Percentiles rank a stretch among this genome's conserved stretches.
Conservation (phyloP, 2,113 vertebrate genomes). For the Triplophysa dalaica region DNA sequence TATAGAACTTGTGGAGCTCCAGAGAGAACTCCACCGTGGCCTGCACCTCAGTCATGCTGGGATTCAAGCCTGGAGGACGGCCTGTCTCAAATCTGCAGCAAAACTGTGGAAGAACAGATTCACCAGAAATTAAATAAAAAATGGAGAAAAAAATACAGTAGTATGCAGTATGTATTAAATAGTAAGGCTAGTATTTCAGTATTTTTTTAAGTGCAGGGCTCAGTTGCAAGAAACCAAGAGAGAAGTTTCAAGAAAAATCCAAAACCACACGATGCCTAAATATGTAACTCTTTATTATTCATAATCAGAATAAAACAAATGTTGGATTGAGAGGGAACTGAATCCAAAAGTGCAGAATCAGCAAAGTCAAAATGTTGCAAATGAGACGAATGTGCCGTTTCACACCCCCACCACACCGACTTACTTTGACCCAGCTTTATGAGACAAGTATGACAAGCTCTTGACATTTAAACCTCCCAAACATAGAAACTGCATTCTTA, state of each 20-base stretch:
- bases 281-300: too few species aligned
- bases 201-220: too few species aligned
- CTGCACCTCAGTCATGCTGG: constrained; percentile 97
- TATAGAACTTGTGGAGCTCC: constrained; percentile 99
- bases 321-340: too few species aligned
- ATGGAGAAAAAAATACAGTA: too few species aligned
- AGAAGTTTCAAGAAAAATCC: too few species aligned
- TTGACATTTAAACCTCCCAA: constrained; percentile 38
- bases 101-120: constrained; percentile 56
- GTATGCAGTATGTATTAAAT: too few species aligned
- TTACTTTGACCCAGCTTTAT: constrained; percentile 25
- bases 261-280: too few species aligned
- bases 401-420: not conserved
- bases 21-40: constrained; percentile 98
- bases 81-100: constrained; percentile 73
- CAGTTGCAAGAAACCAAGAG: too few species aligned
- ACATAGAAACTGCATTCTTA: constrained; percentile 56
- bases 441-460: not conserved
- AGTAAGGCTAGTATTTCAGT: too few species aligned
- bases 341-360: too few species aligned
- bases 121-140: not conserved
- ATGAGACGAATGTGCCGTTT: not conserved
- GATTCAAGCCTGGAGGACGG: constrained; percentile 73
- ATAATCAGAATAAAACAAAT: too few species aligned
- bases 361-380: not conserved